Base-by-base conservation (phyloP, 2,888 invertebrate genomes). In the Drosophila conformis region DNA sequence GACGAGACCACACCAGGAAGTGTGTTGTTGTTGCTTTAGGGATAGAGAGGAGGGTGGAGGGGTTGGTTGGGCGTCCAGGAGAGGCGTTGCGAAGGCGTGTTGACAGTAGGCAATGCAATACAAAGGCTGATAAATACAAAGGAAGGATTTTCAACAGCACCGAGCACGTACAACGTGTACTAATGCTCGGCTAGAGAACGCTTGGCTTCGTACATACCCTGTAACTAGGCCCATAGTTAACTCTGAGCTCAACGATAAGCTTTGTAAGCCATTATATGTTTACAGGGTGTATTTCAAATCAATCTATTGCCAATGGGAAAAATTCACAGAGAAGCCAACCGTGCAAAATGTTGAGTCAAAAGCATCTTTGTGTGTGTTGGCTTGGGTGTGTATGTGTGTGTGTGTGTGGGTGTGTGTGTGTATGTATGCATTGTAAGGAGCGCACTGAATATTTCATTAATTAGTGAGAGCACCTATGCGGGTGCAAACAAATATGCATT, bases 261-360 rank as follows among this genome's bases (percentile, higher is more conserved):
- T 2, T 7, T 18, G 25, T n/a, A 4, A 13, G 1, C 40, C 7
- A 6, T 25, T 11, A 6, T 0, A 6, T n/a, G 6, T 27, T 31
- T 31, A 69, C 51, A 57, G 57, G 42, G 58, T 69, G 53, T 33
- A n/a, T 11, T 18, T 2, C 21, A 77, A 69, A 70, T 65, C 69
- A 71, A 82, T 84, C 70, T 68, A 82, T 58, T 65, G 73, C 79
- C 87, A 83, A 87, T 81, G 78, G 48, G 58, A 73, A 66, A 74
- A 68, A 77, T 69, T 65, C 66, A 21, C 36, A 62, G 52, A 69
- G 62, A 52, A 73, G 38, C 38, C 51, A 76, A 69, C 60, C 40
- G 40, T 54, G 42, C 48, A 63, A 57, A 63, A 58, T 49, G 53
- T 66, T 48, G 15, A 27, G 25, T 38, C 13, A 21, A 38, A 27